phyloP scores from a whole-genome alignment of 2,113 vertebrate genomes.

The Calyptomena viridis region DNA sequence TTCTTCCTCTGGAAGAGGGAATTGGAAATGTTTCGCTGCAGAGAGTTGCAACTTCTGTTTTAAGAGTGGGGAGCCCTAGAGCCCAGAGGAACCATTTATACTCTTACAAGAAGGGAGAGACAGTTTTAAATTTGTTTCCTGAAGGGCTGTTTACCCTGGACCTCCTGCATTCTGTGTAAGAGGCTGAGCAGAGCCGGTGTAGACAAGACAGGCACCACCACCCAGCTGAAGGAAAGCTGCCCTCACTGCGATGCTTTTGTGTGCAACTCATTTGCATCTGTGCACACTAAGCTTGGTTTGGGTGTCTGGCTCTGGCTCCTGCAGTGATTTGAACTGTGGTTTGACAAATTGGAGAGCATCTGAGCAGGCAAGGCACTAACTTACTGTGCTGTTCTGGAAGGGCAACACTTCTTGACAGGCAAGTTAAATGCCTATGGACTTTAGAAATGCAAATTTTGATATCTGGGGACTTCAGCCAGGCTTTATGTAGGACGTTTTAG shows the following conservation, averaged over 20 bases:
- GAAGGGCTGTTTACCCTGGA: background rate
- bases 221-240: background rate
- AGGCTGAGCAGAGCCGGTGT: background rate
- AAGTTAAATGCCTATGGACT: background rate
- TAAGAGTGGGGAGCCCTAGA: background rate
- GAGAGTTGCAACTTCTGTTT: background rate
- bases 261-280: background rate
- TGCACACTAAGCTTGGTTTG: background rate
- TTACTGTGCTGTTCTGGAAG: background rate
- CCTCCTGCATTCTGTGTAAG: background rate
- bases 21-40: background rate
- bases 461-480: background rate
- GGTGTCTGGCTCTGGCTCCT: background rate
- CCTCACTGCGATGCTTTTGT: background rate
- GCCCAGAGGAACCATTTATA: background rate
- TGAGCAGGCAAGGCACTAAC: background rate
- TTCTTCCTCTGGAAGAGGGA: background rate
- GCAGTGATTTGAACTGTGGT: background rate
- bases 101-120: background rate
- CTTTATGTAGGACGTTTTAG: conserved; percentile 7
- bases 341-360: background rate
- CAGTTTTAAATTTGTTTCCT: background rate
- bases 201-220: background rate
- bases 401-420: background rate
- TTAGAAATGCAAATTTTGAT: conserved; percentile 26